These are phyloP conservation scores for Oligia latruncula DNA, from an alignment of 2,888 invertebrate genomes.

Conservation along the genomic window DNA sequence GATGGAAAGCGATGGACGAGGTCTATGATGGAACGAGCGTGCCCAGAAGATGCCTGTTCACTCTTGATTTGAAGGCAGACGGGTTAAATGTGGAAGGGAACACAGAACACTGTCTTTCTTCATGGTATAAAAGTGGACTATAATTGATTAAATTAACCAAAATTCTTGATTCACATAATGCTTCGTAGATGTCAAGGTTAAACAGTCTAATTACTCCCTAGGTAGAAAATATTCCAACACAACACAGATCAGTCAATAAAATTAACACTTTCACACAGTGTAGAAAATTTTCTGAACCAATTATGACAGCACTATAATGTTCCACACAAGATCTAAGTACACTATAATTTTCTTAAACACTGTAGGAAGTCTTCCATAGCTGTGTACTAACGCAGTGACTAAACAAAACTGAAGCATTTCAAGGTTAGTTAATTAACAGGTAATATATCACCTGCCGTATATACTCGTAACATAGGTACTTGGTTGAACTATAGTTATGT, in stretches of 20 bases:
- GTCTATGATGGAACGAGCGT: too few relatives aligned
- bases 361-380: conserved; percentile 48
- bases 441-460: conserved; percentile 46
- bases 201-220: neutral
- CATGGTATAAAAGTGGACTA: too few relatives aligned
- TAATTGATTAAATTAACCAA: neutral
- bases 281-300: conserved; percentile 6
- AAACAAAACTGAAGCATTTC: conserved; percentile 33
- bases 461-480: conserved; percentile 26
- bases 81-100: too few relatives aligned
- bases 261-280: neutral
- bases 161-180: neutral
- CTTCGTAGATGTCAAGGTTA: neutral
- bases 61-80: too few relatives aligned
- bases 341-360: conserved; percentile 3
- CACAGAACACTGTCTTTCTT: too few relatives aligned
- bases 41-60: too few relatives aligned
- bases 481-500: conserved; percentile 15
- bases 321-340: neutral
- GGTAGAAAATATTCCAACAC: neutral
- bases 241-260: neutral
- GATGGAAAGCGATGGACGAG: too few relatives aligned
- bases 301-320: neutral
- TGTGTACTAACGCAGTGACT: neutral
- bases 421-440: conserved; percentile 56